Percentiles rank a stretch among this genome's conserved stretches.
Evolutionary conservation across 2,113 vertebrate species (phyloP).

Genomic region (Nestor notabilis): DNA sequence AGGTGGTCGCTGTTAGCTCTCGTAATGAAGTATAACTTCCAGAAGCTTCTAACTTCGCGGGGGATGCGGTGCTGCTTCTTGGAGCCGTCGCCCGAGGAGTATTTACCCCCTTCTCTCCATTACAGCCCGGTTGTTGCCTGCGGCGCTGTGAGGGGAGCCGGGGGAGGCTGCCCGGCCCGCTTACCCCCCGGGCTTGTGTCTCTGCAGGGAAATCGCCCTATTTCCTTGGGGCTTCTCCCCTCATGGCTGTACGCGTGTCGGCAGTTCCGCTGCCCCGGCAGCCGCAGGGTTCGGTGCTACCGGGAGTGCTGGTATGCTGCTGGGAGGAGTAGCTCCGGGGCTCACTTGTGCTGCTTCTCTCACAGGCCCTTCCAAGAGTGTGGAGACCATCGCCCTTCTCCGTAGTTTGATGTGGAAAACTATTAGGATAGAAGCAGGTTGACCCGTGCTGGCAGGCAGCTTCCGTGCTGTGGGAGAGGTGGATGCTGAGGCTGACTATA

Average conservation of each 20-base stretch:
- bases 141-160: background rate
- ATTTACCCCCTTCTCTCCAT: background rate
- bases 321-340: background rate
- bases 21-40: background rate
- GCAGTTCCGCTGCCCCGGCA: background rate
- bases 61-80: background rate
- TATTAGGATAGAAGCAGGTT: rapidly evolving
- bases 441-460: rapidly evolving
- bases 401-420: background rate
- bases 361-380: background rate
- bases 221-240: background rate
- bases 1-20: background rate
- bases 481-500: background rate
- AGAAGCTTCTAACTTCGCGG: constrained; percentile 21
- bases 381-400: background rate
- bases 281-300: background rate
- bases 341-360: background rate
- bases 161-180: background rate
- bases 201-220: rapidly evolving
- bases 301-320: rapidly evolving
- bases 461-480: background rate
- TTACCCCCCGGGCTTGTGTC: background rate
- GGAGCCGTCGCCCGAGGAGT: background rate
- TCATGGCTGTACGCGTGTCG: background rate
- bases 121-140: background rate